A percentile compares a stretch with the other conserved stretches of the same genome.
Evolutionary conservation across 2,888 invertebrate species (phyloP).

Genomic region (Rhagonycha lutea): DNA sequence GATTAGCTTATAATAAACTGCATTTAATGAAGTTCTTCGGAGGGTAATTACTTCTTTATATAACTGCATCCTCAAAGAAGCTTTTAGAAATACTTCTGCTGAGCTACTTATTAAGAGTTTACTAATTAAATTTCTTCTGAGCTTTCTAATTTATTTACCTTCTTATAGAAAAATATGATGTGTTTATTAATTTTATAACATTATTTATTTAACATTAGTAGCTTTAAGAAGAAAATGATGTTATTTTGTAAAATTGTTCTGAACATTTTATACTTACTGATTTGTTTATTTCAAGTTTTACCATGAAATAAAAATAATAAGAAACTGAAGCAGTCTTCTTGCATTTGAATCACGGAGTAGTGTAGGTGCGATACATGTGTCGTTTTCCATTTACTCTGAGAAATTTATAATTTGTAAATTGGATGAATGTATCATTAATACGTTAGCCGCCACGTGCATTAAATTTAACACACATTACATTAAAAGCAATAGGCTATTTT

Average conservation of each 20-base stretch:
- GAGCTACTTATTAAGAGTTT: not conserved
- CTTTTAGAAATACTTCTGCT: not conserved
- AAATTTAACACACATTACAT: too few species aligned
- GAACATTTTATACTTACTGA: not conserved
- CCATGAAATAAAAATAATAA: not conserved
- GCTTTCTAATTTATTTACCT: not conserved
- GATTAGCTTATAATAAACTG: not conserved
- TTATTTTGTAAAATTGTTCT: not conserved
- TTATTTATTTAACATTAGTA: not conserved
- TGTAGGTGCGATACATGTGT: not conserved
- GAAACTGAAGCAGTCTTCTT: not conserved
- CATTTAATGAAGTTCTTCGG: not conserved
- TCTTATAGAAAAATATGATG: not conserved
- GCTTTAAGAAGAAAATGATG: not conserved
- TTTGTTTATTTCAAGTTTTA: too few species aligned
- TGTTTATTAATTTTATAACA: not conserved
- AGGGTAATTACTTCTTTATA: not conserved
- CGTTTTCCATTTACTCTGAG: not conserved
- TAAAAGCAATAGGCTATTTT: too few species aligned
- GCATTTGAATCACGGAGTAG: not conserved
- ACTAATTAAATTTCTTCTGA: not conserved
- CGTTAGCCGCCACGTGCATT: too few species aligned
- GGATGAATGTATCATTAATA: not conserved
- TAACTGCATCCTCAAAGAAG: not conserved
- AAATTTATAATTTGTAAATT: not conserved